Percentiles rank a stretch among this genome's conserved stretches.
Conservation (phyloP, 2,113 vertebrate species). For the Australoheros scitulus region DNA sequence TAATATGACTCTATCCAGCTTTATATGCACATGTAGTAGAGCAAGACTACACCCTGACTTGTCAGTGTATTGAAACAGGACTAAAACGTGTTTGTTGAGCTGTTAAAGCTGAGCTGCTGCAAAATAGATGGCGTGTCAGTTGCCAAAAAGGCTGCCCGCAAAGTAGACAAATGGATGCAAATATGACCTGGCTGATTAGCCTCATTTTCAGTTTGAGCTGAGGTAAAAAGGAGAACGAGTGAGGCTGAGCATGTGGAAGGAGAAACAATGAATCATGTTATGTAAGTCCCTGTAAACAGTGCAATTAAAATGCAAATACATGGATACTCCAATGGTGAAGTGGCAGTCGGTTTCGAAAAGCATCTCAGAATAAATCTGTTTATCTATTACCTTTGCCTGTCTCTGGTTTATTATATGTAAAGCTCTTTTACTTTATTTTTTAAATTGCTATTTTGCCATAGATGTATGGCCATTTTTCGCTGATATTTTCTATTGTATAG, state of each 20-base stretch:
- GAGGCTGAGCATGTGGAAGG: not conserved
- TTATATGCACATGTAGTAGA: not conserved
- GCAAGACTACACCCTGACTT: not conserved
- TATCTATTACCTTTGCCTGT: not conserved
- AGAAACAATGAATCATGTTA: slow-evolving; percentile 33
- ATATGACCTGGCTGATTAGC: slow-evolving; percentile 9
- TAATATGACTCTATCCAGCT: slow-evolving; percentile 53
- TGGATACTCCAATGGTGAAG: slow-evolving; percentile 25
- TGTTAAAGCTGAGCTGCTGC: not conserved
- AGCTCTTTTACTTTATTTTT: not conserved
- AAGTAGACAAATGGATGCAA: slow-evolving; percentile 15
- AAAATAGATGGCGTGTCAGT: not conserved
- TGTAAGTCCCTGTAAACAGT: slow-evolving; percentile 7
- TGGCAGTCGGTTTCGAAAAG: not conserved
- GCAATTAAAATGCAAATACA: slow-evolving; percentile 50
- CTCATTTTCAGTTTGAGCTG: slow-evolving; percentile 25
- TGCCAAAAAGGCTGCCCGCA: not conserved
- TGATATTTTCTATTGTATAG: not conserved
- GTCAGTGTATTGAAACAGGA: not conserved
- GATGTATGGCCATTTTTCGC: not conserved
- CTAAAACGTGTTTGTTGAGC: not conserved
- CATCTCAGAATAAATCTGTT: not conserved
- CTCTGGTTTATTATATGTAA: not conserved
- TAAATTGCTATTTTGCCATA: not conserved
- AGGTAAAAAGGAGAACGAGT: slow-evolving; percentile 3